A percentile compares a stretch with the other conserved stretches of the same genome.
Conservation (phyloP, 2,888 invertebrate species). For the Drosophila fulvimacula region DNA sequence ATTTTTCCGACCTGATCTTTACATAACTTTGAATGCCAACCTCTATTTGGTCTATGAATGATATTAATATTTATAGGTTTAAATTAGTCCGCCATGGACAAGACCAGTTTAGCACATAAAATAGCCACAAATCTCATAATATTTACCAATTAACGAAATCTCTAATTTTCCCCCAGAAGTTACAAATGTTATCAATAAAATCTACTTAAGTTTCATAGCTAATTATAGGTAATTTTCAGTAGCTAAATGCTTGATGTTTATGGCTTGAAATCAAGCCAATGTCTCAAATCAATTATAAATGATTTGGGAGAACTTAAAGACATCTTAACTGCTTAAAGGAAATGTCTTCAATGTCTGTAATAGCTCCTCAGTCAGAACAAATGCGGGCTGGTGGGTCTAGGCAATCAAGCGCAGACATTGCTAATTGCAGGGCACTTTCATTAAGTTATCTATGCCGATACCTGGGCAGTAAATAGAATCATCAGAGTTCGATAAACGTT, state of each 20-base stretch:
- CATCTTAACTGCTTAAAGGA: constrained; percentile 10
- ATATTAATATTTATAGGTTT: background rate
- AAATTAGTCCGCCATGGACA: background rate
- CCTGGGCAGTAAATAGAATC: constrained; percentile 71
- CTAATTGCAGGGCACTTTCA: constrained; percentile 62
- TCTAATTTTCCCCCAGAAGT: background rate
- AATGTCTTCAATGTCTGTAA: background rate
- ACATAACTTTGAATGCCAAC: background rate
- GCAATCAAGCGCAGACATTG: constrained; percentile 51
- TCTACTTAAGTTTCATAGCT: constrained; percentile 39
- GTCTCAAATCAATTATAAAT: constrained; percentile 15
- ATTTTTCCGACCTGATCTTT: background rate
- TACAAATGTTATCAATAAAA: background rate
- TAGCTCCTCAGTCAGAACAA: background rate
- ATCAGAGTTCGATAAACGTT: constrained; percentile 73
- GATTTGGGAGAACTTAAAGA: constrained; percentile 9
- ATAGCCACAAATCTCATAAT: background rate
- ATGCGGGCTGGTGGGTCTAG: constrained; percentile 14
- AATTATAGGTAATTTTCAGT: constrained; percentile 40
- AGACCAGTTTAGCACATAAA: background rate
- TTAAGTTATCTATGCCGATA: constrained; percentile 63
- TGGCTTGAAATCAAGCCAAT: constrained; percentile 14
- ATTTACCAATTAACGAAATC: background rate
- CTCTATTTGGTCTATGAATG: background rate
- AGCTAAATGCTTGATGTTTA: constrained; percentile 17